Evolutionary conservation across 2,797 vertebrate species (phyloP).

Genomic region (Apogon hyalosoma): DNA sequence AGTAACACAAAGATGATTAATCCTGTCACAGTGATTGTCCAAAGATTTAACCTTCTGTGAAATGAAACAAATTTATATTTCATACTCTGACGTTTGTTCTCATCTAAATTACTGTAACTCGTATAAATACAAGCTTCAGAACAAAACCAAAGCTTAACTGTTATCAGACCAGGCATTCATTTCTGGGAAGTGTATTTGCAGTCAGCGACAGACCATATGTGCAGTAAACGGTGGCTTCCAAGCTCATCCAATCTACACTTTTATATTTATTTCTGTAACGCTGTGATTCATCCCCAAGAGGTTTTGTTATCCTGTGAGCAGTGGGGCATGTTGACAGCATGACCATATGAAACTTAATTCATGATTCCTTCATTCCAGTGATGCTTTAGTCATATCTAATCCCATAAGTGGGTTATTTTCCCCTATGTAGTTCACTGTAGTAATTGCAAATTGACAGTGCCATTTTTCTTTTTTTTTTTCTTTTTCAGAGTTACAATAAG

Average conservation of each 20-base stretch:
- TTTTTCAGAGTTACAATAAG: too few species aligned
- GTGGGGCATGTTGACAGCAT: slow-evolving; percentile 18
- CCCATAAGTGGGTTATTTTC: slow-evolving; percentile 26
- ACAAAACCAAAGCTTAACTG: too few species aligned
- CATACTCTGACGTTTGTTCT: background rate
- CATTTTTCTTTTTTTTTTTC: slow-evolving; percentile 1
- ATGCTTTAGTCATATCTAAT: slow-evolving; percentile 40
- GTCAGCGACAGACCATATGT: background rate
- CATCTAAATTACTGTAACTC: too few species aligned
- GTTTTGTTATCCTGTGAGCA: slow-evolving; percentile 40
- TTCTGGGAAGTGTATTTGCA: background rate
- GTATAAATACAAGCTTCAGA: too few species aligned
- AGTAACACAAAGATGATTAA: background rate
- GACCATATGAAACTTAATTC: slow-evolving; percentile 42
- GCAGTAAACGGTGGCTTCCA: background rate
- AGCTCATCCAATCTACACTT: slow-evolving; percentile 22
- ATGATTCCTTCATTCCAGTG: slow-evolving; percentile 48
- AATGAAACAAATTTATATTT: background rate
- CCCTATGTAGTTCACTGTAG: slow-evolving; percentile 22
- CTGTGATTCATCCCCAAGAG: slow-evolving; percentile 33
- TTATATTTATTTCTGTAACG: slow-evolving; percentile 1
- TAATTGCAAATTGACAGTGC: background rate
- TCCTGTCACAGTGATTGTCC: background rate
- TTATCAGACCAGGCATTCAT: too few species aligned
- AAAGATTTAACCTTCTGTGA: background rate